Percentiles rank a stretch among this genome's conserved stretches.
Conservation (phyloP, 2,113 vertebrate species). For the Mixornis gularis region DNA sequence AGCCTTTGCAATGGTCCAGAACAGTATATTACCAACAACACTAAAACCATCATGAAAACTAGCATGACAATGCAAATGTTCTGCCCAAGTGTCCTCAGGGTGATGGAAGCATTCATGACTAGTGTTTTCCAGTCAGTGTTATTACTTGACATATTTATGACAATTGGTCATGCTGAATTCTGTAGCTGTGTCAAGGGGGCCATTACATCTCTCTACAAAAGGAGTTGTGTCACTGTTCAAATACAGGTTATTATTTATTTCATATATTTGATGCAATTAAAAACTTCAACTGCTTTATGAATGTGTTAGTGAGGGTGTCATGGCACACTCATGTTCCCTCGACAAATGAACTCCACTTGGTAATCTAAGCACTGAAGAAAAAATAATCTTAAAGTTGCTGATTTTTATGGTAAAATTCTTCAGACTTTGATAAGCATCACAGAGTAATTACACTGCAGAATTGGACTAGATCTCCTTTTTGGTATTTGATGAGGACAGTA, state of each 20-base stretch:
- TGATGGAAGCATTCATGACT: neutral
- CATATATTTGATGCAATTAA: neutral
- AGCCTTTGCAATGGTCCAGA: neutral
- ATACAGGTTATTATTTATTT: slow-evolving; percentile 12
- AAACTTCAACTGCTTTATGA: neutral
- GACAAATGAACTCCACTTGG: neutral
- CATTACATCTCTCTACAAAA: neutral
- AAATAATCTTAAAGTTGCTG: neutral
- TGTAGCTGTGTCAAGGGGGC: neutral
- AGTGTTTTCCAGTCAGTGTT: neutral
- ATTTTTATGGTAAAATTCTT: neutral
- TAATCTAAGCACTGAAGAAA: neutral
- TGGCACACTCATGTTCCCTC: neutral
- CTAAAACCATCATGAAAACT: neutral
- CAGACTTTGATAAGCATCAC: neutral
- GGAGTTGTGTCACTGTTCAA: slow-evolving; percentile 19
- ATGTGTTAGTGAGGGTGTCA: neutral
- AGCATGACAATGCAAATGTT: neutral
- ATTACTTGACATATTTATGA: neutral
- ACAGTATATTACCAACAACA: neutral
- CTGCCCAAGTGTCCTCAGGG: neutral
- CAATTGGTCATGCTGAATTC: neutral
- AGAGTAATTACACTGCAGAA: neutral
- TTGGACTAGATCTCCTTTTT: neutral
- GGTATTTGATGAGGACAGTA: neutral